A percentile compares a stretch with the other conserved stretches of the same genome.
These are phyloP conservation scores for Australoheros facetus DNA, from an alignment of 2,797 vertebrate genomes.

Conservation along the genomic window DNA sequence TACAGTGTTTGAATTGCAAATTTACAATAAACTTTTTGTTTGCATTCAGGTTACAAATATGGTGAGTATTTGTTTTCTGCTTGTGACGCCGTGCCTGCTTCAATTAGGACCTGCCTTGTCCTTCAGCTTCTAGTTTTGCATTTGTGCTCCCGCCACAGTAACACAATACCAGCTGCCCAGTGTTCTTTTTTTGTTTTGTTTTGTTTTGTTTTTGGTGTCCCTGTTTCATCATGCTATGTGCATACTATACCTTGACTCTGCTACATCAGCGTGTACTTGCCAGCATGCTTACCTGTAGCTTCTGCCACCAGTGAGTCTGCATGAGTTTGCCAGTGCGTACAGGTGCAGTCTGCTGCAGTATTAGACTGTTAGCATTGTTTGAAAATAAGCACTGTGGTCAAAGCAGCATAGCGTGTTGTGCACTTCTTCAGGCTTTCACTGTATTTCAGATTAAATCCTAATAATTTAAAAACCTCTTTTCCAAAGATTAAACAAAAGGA, in stretches of 20 bases:
- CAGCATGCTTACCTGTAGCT: slow-evolving; percentile 85
- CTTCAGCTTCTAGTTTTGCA: slow-evolving; percentile 63
- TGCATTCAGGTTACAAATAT: slow-evolving; percentile 98
- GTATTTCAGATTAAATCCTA: background rate
- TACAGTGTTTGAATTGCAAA: slow-evolving; percentile 14
- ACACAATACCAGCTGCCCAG: slow-evolving; percentile 50
- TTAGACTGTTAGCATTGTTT: slow-evolving; percentile 3
- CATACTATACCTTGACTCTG: slow-evolving; percentile 40
- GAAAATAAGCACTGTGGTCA: background rate
- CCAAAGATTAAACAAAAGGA: slow-evolving; percentile 15
- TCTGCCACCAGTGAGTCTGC: slow-evolving; percentile 69
- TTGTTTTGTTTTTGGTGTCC: slow-evolving; percentile 14
- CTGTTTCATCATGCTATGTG: slow-evolving; percentile 40
- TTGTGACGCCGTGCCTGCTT: slow-evolving; percentile 79
- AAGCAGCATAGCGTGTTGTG: background rate
- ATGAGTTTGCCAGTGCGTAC: slow-evolving; percentile 37
- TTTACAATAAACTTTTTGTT: slow-evolving; percentile 78
- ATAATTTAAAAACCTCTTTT: slow-evolving; percentile 9
- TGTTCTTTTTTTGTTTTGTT: background rate
- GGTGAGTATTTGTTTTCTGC: slow-evolving; percentile 91
- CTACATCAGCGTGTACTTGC: slow-evolving; percentile 61
- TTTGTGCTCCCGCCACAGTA: slow-evolving; percentile 80
- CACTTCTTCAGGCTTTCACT: background rate
- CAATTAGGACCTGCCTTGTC: slow-evolving; percentile 71
- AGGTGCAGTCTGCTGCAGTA: slow-evolving; percentile 3